Evolutionary conservation across 1,140 invertebrate genomes (phyloP), one percentile per base, ranked within the genome.

Genomic region (Littorina saxatilis): DNA sequence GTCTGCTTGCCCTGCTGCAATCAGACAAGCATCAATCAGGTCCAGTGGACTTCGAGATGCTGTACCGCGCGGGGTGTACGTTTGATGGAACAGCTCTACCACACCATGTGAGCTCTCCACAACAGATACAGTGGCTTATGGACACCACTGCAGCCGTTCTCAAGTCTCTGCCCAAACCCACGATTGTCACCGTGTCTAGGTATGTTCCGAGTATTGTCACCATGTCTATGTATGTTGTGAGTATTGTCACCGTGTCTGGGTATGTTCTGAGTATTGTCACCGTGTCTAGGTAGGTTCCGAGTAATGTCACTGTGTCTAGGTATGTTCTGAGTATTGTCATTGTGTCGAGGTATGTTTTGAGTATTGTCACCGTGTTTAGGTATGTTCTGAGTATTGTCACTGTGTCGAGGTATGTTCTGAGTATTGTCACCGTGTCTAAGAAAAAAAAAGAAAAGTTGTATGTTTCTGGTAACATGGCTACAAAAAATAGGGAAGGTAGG

Each of bases 31-130:
- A 63, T 32, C 68, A 27, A 35, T 93, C 94, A 39, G 91, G 93
- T 75, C 91, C 93, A 74, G 94, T 97, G 52, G 95, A 97, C 87
- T 97, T 96, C 81, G 79, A 84, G 20, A 74, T 89, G 70, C n/a
- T 91, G 15, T 96, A 96, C 87, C 95, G 97, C 85, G 96, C 96
- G 70, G 97, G 97, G 7, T 97, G 96, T 88, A 98, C 97, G 0
- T 95, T 95, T 80, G 97, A 98, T 89, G 95, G 96, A 83, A 94
- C 94, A 27, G 92, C 92, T 27, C 91, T 98, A 55, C 97, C 97
- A 0, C 94, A 97, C 90, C 96, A 98, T 89, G 94, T 97, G 1
- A 96, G 96, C 75, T 94, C 93, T 0, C 88, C 93, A 5, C 93
- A 94, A 68, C 95, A 97, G 91, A 94, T 98, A 61, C 90, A 93